A percentile compares a stretch with the other conserved stretches of the same genome.
Evolutionary conservation across 2,113 vertebrate genomes (phyloP).

Genomic region (Strix uralensis): DNA sequence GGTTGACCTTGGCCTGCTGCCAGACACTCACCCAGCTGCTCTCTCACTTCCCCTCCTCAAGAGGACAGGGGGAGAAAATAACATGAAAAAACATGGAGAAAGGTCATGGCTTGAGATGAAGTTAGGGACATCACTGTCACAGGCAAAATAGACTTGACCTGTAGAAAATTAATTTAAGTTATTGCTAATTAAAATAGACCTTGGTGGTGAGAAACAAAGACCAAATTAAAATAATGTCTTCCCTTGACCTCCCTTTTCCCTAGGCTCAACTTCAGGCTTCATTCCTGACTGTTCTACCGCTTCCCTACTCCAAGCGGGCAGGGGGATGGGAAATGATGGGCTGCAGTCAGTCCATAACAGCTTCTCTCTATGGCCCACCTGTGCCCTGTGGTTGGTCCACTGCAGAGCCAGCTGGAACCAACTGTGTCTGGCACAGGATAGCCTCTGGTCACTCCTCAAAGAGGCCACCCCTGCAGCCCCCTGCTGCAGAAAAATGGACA

Average conservation of each 20-base stretch:
- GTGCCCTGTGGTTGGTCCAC: too few species aligned
- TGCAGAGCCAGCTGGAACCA: not conserved
- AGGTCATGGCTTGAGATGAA: not conserved
- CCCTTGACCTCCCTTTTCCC: rapidly evolving
- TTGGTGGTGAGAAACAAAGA: not conserved
- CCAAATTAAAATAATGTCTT: not conserved
- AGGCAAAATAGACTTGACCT: not conserved
- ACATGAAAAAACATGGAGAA: not conserved
- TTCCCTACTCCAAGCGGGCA: rapidly evolving
- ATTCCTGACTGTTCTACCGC: not conserved
- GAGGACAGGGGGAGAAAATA: not conserved
- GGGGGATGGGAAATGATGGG: not conserved
- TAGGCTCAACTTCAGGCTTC: not conserved
- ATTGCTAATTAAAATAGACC: not conserved
- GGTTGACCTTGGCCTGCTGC: not conserved
- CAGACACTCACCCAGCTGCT: not conserved
- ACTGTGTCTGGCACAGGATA: not conserved
- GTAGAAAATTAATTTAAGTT: not conserved
- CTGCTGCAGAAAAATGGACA: not conserved
- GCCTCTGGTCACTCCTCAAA: not conserved
- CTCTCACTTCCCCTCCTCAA: not conserved
- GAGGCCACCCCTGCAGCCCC: not conserved
- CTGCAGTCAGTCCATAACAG: not conserved
- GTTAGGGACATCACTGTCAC: not conserved
- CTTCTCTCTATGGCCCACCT: not conserved